Evolutionary conservation across 1,140 invertebrate genomes (phyloP), one percentile per base, ranked within the genome.

Genomic region (Drosophila sucinea): DNA sequence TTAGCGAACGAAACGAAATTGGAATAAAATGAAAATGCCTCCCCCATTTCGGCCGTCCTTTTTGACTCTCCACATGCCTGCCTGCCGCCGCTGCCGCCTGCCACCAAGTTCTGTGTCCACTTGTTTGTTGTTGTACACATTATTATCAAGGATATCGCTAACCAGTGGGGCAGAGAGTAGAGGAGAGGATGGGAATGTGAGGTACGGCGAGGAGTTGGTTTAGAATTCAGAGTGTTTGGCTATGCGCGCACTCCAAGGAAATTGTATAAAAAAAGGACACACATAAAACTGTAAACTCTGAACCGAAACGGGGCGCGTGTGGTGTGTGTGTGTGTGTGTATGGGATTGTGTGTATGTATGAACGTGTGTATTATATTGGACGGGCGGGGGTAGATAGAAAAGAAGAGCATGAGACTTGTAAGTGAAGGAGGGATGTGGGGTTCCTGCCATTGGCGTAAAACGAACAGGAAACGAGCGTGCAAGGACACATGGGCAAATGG

Each of bases 261-360:
- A 84, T 73, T 86, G 82, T 81, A 68, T 73, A 81, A 71, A 84
- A 66, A 67, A 67, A 38, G 73, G 73, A 70, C 70, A 83, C 75
- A 81, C 61, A 85, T 85, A 74, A 85, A 86, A 81, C 44, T 86
- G 82, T 85, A 85, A 86, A 85, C 83, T 89, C 75, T 89, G 81
- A 85, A 89, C 83, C 82, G 76, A 89, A 86, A 73, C 72, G 68
- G 82, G 73, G 66, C 70, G 64, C 55, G 57, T 70, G 56, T 40
- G 47, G 57, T 70, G 56, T 40, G 47, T 54, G 32, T 58, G 40
- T 41, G 11, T 11, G 56, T 30, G 33, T 38, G 17, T 40, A 1
- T n/a, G 35, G 29, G n/a, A 38, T 38, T 38, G 35, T 38, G 4
- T 38, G 35, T 38, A 11, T 51, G 44, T 51, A 23, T 51, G 23